These are phyloP conservation scores for Drosophila kambysellisi DNA, from an alignment of 2,888 invertebrate species.

Conservation along the genomic window DNA sequence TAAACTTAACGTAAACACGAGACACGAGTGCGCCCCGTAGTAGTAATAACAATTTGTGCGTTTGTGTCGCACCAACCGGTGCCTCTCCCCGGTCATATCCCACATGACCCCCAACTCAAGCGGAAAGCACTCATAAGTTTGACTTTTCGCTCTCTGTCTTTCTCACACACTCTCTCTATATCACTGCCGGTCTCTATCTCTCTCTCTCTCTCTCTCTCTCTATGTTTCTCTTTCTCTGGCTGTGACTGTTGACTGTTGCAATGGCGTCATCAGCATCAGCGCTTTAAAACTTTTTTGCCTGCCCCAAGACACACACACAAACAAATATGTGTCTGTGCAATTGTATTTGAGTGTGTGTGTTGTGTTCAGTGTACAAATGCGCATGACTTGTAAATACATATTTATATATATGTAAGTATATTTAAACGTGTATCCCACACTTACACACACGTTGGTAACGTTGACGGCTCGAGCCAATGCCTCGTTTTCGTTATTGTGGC, in stretches of 20 bases:
- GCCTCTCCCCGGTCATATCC: not conserved
- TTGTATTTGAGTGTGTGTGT: constrained; percentile 15
- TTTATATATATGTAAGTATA: constrained; percentile 39
- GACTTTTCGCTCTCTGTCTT: constrained; percentile 19
- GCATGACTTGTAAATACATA: constrained; percentile 64
- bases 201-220: not conserved
- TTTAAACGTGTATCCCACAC: constrained; percentile 62
- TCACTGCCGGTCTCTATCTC: not conserved
- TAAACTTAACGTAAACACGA: constrained; percentile 2
- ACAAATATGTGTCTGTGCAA: constrained; percentile 25
- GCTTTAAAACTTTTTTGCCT: constrained; percentile 73
- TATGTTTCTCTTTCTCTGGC: constrained; percentile 15
- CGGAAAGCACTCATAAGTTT: constrained; percentile 51
- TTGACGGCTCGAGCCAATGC: constrained; percentile 63
- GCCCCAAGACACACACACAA: constrained; percentile 55
- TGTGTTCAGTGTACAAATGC: constrained; percentile 52
- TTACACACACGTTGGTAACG: constrained; percentile 24
- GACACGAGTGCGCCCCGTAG: constrained; percentile 14
- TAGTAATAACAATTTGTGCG: constrained; percentile 32
- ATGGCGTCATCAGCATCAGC: constrained; percentile 61
- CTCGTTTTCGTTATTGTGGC: constrained; percentile 71
- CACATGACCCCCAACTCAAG: constrained; percentile 41
- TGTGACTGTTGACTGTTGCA: constrained; percentile 58
- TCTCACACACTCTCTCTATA: not conserved
- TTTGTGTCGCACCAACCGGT: constrained; percentile 17